Evolutionary conservation across 2,797 vertebrate species (phyloP).

Genomic region (Petrocephalus sullivani): DNA sequence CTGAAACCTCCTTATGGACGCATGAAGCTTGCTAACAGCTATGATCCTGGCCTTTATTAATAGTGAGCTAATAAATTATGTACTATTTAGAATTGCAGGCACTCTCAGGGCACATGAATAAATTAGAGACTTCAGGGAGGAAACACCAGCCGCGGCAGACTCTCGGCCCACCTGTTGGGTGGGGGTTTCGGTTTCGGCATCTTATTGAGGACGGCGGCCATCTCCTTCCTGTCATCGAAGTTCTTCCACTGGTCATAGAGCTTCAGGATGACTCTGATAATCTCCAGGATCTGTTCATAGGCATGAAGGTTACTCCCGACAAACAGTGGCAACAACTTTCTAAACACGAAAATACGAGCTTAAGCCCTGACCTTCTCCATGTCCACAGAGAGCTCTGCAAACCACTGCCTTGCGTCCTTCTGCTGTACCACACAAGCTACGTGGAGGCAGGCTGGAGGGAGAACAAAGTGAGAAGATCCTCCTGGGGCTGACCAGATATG

Average conservation of each 20-base stretch:
- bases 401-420: conserved; percentile 98
- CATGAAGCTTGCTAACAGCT: not conserved
- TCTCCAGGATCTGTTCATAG: conserved; percentile 85
- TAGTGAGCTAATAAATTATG: conserved; percentile 1
- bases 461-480: not conserved
- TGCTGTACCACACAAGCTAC: conserved; percentile 98
- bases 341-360: not conserved
- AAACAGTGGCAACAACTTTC: not conserved
- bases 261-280: conserved; percentile 96
- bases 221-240: conserved; percentile 97
- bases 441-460: conserved; percentile 81
- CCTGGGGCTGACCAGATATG: not conserved
- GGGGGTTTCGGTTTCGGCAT: conserved; percentile 99
- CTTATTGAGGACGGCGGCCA: conserved; percentile 91
- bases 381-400: conserved; percentile 96
- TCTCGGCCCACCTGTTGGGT: conserved; percentile 79
- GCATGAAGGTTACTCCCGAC: not conserved
- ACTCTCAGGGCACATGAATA: not conserved
- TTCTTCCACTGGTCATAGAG: conserved; percentile 99
- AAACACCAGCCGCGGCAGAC: not conserved
- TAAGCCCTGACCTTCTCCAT: conserved; percentile 87
- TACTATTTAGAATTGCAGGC: not conserved
- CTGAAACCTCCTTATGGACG: not conserved
- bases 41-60: not conserved
- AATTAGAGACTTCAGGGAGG: not conserved